phyloP scores from a whole-genome alignment of 2,888 invertebrate genomes.

The Caenorhabditis japonica region DNA sequence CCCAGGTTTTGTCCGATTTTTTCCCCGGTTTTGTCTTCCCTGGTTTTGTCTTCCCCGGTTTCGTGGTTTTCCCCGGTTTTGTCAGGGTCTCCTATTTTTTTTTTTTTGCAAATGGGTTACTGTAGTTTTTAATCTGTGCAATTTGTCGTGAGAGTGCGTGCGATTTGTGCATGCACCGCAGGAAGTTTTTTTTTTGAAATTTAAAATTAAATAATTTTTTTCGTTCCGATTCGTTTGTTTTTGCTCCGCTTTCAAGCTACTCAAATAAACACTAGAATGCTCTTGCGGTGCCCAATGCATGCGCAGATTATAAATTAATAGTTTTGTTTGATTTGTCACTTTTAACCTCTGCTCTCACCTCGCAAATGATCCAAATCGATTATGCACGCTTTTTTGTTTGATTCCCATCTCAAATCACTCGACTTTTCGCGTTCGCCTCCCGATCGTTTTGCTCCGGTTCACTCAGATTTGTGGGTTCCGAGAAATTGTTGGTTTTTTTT shows the following conservation, averaged over 20 bases:
- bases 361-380: neutral
- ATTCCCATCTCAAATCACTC: conserved; percentile 11
- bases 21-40: too few species aligned
- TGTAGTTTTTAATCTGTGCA: conserved; percentile 12
- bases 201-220: conserved; percentile 1
- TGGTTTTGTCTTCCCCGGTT: too few species aligned
- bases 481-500: too few species aligned
- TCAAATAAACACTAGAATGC: conserved; percentile 24
- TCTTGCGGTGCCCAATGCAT: conserved; percentile 5
- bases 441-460: too few species aligned
- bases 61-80: too few species aligned
- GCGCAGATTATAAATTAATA: conserved; percentile 22
- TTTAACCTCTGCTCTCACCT: too few species aligned
- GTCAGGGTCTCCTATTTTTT: too few species aligned
- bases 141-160: conserved; percentile 1
- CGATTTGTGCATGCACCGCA: neutral
- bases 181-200: neutral
- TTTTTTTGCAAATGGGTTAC: neutral
- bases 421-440: conserved; percentile 1
- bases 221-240: conserved; percentile 1
- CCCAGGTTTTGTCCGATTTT: too few species aligned
- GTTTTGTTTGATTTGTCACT: conserved; percentile 36
- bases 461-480: too few species aligned
- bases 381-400: conserved; percentile 17
- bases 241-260: conserved; percentile 12